Percentiles rank a stretch among this genome's conserved stretches.
phyloP scores from a whole-genome alignment of 2,888 invertebrate genomes.

The Halictus quadricinctus region DNA sequence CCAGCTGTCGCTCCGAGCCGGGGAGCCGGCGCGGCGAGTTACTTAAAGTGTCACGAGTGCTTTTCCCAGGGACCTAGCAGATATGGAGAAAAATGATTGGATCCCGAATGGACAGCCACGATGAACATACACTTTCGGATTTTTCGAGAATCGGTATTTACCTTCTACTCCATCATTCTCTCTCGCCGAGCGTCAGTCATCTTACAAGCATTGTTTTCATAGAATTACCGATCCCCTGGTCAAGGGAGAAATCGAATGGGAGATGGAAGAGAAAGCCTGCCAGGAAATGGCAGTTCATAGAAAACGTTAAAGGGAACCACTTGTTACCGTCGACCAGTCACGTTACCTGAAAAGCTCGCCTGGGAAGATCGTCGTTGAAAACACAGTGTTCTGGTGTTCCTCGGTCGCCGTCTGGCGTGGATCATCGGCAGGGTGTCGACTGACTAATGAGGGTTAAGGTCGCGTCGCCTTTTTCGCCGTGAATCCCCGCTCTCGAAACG shows the following conservation, averaged over 20 bases:
- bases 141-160: constrained; percentile 21
- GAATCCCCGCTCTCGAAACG: constrained; percentile 43
- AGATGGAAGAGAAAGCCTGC: background rate
- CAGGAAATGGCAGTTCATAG: background rate
- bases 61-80: background rate
- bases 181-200: constrained; percentile 21
- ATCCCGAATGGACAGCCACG: constrained; percentile 11
- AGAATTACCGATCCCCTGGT: constrained; percentile 35
- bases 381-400: constrained; percentile 13
- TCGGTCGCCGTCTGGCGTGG: constrained; percentile 48
- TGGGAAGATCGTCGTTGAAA: constrained; percentile 19
- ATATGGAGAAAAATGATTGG: constrained; percentile 40
- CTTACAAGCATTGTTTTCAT: constrained; percentile 40
- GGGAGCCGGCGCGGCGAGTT: constrained; percentile 16
- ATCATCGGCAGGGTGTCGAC: constrained; percentile 49
- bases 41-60: constrained; percentile 48
- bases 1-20: constrained; percentile 54
- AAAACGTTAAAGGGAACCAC: background rate
- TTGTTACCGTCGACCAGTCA: constrained; percentile 4
- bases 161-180: background rate
- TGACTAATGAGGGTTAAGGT: constrained; percentile 67
- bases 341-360: constrained; percentile 17
- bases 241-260: background rate
- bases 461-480: constrained; percentile 51
- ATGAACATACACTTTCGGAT: constrained; percentile 27